These are phyloP conservation scores for Pomatorhinus ruficollis DNA, from an alignment of 2,113 vertebrate genomes.

Conservation along the genomic window DNA sequence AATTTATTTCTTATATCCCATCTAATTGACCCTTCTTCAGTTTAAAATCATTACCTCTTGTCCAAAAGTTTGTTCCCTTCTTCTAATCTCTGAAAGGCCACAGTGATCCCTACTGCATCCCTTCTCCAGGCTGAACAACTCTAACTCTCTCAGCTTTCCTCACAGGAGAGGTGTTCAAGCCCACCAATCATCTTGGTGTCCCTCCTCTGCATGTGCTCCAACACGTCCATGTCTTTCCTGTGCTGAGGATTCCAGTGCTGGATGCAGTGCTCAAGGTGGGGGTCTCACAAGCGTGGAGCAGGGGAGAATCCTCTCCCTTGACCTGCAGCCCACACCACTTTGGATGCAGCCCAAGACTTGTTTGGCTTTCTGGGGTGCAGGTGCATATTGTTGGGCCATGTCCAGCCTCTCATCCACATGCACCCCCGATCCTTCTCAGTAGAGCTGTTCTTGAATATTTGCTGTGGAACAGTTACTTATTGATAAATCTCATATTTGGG, in stretches of 20 bases:
- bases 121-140: not conserved
- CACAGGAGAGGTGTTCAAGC: not conserved
- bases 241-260: not conserved
- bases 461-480: not conserved
- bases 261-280: rapidly evolving
- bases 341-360: not conserved
- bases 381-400: not conserved
- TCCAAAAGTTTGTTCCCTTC: not conserved
- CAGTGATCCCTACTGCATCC: not conserved
- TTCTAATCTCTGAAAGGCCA: not conserved
- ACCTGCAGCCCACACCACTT: rapidly evolving
- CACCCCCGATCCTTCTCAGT: not conserved
- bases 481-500: not conserved
- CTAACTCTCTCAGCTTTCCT: not conserved
- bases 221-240: not conserved
- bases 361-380: not conserved
- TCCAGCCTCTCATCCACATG: not conserved
- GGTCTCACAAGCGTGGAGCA: not conserved
- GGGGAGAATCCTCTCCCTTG: not conserved
- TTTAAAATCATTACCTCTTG: not conserved
- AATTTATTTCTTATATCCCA: not conserved
- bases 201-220: not conserved
- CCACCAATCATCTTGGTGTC: not conserved
- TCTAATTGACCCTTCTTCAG: not conserved
- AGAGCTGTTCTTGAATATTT: not conserved